Conservation (phyloP, 2,888 invertebrate genomes). For the Aricia artaxerxes region DNA sequence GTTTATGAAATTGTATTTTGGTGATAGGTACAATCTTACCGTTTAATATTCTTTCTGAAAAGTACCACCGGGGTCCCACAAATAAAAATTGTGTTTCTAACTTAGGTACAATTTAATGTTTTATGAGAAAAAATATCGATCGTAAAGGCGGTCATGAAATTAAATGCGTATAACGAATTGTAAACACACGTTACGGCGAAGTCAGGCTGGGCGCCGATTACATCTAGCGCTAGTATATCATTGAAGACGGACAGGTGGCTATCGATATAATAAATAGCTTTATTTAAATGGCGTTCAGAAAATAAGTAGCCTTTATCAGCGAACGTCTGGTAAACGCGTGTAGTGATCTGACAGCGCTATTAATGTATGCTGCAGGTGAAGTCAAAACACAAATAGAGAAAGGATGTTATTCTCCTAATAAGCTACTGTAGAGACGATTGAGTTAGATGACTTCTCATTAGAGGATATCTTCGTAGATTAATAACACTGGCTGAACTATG, state of each 20-base stretch:
- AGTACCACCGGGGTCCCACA: neutral
- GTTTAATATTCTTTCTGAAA: neutral
- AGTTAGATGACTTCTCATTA: neutral
- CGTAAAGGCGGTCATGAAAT: neutral
- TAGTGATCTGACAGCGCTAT: constrained; percentile 26
- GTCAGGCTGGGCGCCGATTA: constrained; percentile 31
- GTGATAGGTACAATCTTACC: neutral
- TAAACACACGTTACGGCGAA: constrained; percentile 5
- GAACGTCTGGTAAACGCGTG: constrained; percentile 32
- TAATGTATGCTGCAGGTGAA: constrained; percentile 16
- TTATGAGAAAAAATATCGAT: neutral
- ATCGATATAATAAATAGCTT: constrained; percentile 35
- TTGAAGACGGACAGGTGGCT: constrained; percentile 34
- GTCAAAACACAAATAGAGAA: constrained; percentile 22
- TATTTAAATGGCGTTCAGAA: constrained; percentile 32
- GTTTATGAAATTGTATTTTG: neutral
- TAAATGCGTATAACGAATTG: constrained; percentile 12
- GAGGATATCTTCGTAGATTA: neutral
- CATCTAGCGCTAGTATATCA: constrained; percentile 31
- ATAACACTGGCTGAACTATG: neutral
- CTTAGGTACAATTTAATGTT: neutral
- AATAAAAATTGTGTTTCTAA: neutral
- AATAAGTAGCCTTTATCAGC: constrained; percentile 32
- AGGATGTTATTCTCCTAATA: neutral
- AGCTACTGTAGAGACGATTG: neutral